Conservation (phyloP, 1,140 invertebrate species). For the Eumaeus atala region DNA sequence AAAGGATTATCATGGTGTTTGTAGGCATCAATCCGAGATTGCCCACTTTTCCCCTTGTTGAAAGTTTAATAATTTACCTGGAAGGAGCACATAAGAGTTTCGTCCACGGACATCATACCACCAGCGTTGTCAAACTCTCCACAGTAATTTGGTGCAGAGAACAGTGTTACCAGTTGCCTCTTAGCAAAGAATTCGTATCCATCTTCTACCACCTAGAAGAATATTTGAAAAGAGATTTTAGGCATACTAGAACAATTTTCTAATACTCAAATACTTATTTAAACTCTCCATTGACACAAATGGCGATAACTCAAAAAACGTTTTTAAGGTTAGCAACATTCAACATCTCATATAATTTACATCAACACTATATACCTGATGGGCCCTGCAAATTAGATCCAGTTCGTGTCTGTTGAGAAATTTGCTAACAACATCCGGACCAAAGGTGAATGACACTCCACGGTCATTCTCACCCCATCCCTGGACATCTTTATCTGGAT, state of each 20-base stretch:
- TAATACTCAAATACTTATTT: too few species aligned
- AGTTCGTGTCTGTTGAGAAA: conserved; percentile 90
- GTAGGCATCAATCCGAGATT: too few species aligned
- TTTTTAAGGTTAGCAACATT: too few species aligned
- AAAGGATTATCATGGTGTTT: not conserved
- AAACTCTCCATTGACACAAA: too few species aligned
- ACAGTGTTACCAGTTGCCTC: conserved; percentile 93
- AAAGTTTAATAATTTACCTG: conserved; percentile 75
- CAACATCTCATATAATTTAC: conserved; percentile 14
- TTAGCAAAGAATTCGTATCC: conserved; percentile 95
- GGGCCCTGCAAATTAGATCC: conserved; percentile 92
- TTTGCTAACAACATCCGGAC: conserved; percentile 88
- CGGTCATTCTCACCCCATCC: conserved; percentile 93
- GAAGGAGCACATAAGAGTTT: conserved; percentile 99
- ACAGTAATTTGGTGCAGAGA: conserved; percentile 91
- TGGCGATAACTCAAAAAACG: too few species aligned
- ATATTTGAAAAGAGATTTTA: conserved; percentile 4
- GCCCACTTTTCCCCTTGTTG: too few species aligned
- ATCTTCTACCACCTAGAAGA: conserved; percentile 88
- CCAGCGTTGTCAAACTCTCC: conserved; percentile 94
- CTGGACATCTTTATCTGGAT: conserved; percentile 91
- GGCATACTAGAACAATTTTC: too few species aligned
- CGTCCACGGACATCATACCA: conserved; percentile 99
- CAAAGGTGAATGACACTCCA: conserved; percentile 91
- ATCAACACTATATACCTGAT: conserved; percentile 76